Percentiles rank a stretch among this genome's conserved stretches.
Conservation (phyloP, 2,888 invertebrate species). For the Dryadula phaetusa region DNA sequence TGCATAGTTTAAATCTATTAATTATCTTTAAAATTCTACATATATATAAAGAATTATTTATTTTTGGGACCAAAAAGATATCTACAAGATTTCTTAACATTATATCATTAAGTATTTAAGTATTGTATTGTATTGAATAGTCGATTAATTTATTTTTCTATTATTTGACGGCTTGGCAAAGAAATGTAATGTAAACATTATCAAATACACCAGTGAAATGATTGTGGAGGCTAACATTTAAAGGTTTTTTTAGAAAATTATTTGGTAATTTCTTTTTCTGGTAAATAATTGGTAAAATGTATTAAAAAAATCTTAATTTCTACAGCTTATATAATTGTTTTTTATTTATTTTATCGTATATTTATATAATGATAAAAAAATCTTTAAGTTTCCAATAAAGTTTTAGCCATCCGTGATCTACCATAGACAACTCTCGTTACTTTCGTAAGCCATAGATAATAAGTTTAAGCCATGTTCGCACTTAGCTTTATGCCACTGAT, state of each 20-base stretch:
- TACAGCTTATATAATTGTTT: too few relatives aligned
- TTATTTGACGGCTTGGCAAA: slow-evolving; percentile 68
- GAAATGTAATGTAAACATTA: slow-evolving; percentile 64
- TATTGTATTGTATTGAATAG: slow-evolving; percentile 58
- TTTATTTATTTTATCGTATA: too few relatives aligned
- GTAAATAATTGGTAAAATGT: neutral
- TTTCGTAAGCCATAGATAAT: slow-evolving; percentile 80
- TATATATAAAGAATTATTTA: neutral
- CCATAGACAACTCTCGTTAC: slow-evolving; percentile 79
- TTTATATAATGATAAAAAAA: too few relatives aligned
- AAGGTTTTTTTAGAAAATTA: too few relatives aligned
- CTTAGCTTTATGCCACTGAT: slow-evolving; percentile 74
- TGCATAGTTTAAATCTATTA: too few relatives aligned
- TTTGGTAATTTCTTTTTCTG: neutral
- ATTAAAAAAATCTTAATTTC: neutral
- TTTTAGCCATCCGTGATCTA: slow-evolving; percentile 38
- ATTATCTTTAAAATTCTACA: too few relatives aligned
- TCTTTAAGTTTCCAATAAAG: neutral
- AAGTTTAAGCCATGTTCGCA: slow-evolving; percentile 77
- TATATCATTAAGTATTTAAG: slow-evolving; percentile 53
- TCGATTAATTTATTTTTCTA: slow-evolving; percentile 71
- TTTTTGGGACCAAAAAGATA: slow-evolving; percentile 62
- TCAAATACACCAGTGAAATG: slow-evolving; percentile 57
- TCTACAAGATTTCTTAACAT: slow-evolving; percentile 53
- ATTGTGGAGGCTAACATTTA: slow-evolving; percentile 30